Evolutionary conservation across 2,113 vertebrate genomes (phyloP).

Genomic region (Hippocampus mohnikei): DNA sequence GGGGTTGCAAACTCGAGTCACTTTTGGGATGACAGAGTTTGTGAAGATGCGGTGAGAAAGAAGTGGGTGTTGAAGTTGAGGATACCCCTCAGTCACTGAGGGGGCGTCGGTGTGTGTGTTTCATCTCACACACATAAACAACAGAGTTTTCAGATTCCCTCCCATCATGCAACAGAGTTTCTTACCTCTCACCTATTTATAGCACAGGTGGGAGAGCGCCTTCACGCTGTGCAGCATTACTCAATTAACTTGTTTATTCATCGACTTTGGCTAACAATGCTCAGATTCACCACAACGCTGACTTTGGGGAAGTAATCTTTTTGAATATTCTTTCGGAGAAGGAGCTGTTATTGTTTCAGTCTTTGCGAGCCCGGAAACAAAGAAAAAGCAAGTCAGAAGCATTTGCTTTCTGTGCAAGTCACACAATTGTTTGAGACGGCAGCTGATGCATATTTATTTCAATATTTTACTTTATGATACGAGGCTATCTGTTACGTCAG

Average conservation of each 20-base stretch:
- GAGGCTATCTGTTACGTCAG: too few relatives aligned
- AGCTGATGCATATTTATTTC: too few relatives aligned
- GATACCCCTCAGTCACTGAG: constrained; percentile 48
- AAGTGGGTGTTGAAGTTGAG: constrained; percentile 11
- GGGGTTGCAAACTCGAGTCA: constrained; percentile 23
- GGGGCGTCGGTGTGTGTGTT: constrained; percentile 54
- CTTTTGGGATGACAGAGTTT: constrained; percentile 30
- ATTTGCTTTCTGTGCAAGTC: background rate
- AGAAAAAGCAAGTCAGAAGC: background rate
- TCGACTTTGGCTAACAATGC: background rate
- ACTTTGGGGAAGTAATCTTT: background rate
- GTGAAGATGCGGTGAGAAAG: background rate
- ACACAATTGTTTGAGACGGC: background rate
- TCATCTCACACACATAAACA: constrained; percentile 59
- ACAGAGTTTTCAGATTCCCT: constrained; percentile 31
- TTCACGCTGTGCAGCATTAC: constrained; percentile 13
- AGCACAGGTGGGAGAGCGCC: constrained; percentile 23
- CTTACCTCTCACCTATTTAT: constrained; percentile 51
- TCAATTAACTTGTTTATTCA: constrained; percentile 53
- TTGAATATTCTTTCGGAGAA: background rate
- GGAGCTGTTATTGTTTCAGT: constrained; percentile 1
- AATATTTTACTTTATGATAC: too few relatives aligned
- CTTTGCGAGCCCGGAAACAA: background rate
- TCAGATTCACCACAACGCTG: background rate
- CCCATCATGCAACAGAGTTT: constrained; percentile 33